Evolutionary conservation across 2,888 invertebrate species (phyloP), one percentile per base, ranked within the genome.

Genomic region (Polyommatus iphigenia): DNA sequence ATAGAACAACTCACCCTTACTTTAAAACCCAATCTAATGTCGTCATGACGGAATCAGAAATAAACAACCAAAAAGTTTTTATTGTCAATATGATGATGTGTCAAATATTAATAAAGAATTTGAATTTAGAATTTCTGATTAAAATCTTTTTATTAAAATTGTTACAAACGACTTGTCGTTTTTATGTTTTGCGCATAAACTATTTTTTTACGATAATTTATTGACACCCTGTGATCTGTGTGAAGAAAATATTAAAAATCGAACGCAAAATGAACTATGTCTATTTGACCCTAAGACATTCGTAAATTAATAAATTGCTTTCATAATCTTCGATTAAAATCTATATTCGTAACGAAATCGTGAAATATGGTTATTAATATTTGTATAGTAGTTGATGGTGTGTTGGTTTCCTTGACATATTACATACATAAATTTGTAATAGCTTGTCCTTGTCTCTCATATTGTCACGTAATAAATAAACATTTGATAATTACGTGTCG

Each of bases 1-100:
- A 87, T 83, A 83, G 89, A 85, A 82, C 89, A 86, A 80, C 88
- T 72, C 80, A 81, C 84, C 79, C 84, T 84, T 85, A 84, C 86
- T 82, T 83, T 85, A 83, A 83, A 85, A 83, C 80, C 83, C 81
- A 83, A 83, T 82, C 81, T 80, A 78, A 78, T 54, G 41, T 59
- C 29, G 24, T 59, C 20, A 73, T 10, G 29, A 75, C 29, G 18
- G 41, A 72, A 71, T 41, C n/a, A 72, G 8, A 10, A 72, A 62
- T 24, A 15, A 32, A 67, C 29, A 67, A 15, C 24, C 13, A 59
- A 59, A 59, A 59, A 20, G 59, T 59, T 59, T 24, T 20, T 62
- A 20, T 62, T 20, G 24, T 3, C 62, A 20, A 2, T 20, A 13
- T 24, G 62, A 62, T 62, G 20, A 62, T 24, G 24, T 24, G 13